Conservation (phyloP, 2,888 invertebrate genomes). For the Watsonalla binaria region DNA sequence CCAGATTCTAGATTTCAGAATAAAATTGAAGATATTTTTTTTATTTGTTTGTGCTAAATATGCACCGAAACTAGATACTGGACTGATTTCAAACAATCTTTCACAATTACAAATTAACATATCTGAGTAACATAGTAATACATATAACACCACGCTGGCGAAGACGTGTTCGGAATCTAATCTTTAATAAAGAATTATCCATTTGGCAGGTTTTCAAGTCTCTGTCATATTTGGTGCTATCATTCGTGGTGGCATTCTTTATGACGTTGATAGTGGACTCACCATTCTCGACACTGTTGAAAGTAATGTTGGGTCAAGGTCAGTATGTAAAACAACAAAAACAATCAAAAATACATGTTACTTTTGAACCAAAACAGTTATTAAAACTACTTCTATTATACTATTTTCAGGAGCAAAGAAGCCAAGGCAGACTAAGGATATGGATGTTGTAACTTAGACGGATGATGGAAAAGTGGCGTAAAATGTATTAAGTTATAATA, state of each 20-base stretch:
- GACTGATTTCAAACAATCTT: no score
- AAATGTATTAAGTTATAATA: neutral
- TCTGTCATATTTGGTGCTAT: constrained; percentile 18
- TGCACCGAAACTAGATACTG: no score
- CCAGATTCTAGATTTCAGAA: neutral
- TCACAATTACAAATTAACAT: no score
- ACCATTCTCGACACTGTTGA: constrained; percentile 27
- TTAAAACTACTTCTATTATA: no score
- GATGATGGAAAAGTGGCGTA: neutral
- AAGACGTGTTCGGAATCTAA: no score
- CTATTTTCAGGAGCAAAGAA: neutral
- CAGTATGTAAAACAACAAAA: constrained; percentile 2
- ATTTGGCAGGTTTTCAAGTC: constrained; percentile 24
- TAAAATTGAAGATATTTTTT: neutral
- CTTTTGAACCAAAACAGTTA: no score
- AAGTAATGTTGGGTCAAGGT: constrained; percentile 17
- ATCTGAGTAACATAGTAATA: no score
- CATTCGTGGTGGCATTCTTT: constrained; percentile 17
- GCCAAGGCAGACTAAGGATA: neutral
- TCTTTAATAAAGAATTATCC: neutral
- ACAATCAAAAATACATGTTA: neutral
- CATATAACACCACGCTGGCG: no score
- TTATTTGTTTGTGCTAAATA: neutral
- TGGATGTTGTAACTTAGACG: neutral
- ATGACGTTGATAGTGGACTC: constrained; percentile 24